Percentiles rank a stretch among this genome's conserved stretches.
phyloP scores from a whole-genome alignment of 2,888 invertebrate genomes.

The Drosophila emarginata region DNA sequence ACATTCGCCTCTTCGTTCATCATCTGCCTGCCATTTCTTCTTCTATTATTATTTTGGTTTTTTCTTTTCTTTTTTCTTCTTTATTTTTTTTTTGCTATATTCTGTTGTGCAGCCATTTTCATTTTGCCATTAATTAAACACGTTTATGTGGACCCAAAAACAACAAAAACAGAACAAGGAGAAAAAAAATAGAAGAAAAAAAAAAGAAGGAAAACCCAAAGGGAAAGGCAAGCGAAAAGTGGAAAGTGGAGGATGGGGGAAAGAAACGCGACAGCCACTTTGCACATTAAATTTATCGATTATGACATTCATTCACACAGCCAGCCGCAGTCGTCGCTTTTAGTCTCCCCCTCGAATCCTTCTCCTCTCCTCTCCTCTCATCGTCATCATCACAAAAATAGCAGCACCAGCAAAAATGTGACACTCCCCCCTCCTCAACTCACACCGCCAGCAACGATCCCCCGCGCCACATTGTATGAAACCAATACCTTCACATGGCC shows the following conservation, averaged over 20 bases:
- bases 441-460: background rate
- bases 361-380: background rate
- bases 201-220: background rate
- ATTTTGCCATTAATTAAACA: slow-evolving; percentile 73
- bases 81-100: slow-evolving; percentile 10
- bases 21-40: background rate
- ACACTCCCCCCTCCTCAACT: background rate
- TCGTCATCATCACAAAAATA: slow-evolving; percentile 51
- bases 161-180: background rate
- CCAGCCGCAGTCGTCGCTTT: background rate
- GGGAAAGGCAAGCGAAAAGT: background rate
- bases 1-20: slow-evolving; percentile 9
- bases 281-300: slow-evolving; percentile 75
- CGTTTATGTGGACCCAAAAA: slow-evolving; percentile 53
- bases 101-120: slow-evolving; percentile 34
- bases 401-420: slow-evolving; percentile 46
- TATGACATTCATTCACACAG: slow-evolving; percentile 74
- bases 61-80: background rate
- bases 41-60: background rate
- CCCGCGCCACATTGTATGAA: slow-evolving; percentile 4
- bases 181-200: slow-evolving; percentile 14
- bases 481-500: slow-evolving; percentile 3
- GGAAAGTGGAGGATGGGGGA: background rate
- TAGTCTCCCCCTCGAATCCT: no score
- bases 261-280: slow-evolving; percentile 46